These are phyloP conservation scores for Bolinopsis microptera DNA, from an alignment of 37 sponge, comb jelly and placozoan genomes.

Conservation along the genomic window DNA sequence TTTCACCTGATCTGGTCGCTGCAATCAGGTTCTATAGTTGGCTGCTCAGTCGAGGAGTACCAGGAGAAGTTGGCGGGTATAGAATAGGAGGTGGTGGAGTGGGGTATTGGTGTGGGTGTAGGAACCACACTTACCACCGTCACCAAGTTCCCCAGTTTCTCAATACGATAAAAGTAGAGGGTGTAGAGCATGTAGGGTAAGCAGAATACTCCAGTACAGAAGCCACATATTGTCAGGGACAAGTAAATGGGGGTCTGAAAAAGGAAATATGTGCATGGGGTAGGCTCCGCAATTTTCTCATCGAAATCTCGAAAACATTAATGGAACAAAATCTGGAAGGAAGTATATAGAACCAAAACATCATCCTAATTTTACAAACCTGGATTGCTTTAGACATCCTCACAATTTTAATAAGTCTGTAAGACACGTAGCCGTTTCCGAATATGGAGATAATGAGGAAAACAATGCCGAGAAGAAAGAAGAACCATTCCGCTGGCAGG, in stretches of 20 bases:
- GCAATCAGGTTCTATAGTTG: too few relatives aligned
- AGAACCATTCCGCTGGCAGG: slow-evolving; percentile 18
- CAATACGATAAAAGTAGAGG: background rate
- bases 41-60: too few relatives aligned
- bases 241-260: slow-evolving; percentile 57
- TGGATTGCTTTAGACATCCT: slow-evolving; percentile 49
- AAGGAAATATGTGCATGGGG: background rate
- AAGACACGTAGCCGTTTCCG: slow-evolving; percentile 55
- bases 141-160: background rate
- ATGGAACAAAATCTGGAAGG: too few relatives aligned
- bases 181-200: slow-evolving; percentile 45
- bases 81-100: too few relatives aligned
- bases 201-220: slow-evolving; percentile 14
- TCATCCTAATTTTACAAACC: too few relatives aligned
- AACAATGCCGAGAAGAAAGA: background rate
- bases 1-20: too few relatives aligned
- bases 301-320: too few relatives aligned
- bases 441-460: background rate
- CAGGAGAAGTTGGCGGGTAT: too few relatives aligned
- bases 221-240: slow-evolving; percentile 32
- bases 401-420: slow-evolving; percentile 28
- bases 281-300: too few relatives aligned
- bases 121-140: too few relatives aligned
- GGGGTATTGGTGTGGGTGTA: too few relatives aligned
- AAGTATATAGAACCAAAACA: too few relatives aligned